phyloP scores from a whole-genome alignment of 37 sponge, comb jelly and placozoan genomes.

The Hormiphora californensis region DNA sequence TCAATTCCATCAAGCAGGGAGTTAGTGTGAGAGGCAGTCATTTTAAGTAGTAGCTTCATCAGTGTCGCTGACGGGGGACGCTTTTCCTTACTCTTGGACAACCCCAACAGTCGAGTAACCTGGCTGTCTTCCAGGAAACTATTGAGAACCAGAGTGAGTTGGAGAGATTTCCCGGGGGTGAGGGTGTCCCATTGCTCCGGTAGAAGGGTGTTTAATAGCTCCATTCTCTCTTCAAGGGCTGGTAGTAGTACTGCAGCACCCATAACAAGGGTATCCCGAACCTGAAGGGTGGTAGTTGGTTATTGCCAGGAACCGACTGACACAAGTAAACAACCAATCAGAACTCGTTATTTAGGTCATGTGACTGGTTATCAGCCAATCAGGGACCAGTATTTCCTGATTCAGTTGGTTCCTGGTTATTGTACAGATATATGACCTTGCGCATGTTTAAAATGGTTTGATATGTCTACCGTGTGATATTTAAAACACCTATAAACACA shows the following conservation, averaged over 20 bases:
- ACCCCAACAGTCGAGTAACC: constrained; percentile 33
- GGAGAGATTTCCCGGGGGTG: constrained; percentile 68
- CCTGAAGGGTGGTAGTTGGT: neutral
- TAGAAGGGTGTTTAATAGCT: constrained; percentile 62
- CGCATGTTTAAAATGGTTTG: too few species aligned
- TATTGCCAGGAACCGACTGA: neutral
- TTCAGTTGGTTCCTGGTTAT: too few species aligned
- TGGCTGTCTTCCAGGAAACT: constrained; percentile 53
- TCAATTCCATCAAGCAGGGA: constrained; percentile 38
- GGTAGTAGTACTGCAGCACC: constrained; percentile 74
- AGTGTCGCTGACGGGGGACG: neutral
- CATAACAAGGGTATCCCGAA: constrained; percentile 61
- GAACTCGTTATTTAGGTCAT: too few species aligned
- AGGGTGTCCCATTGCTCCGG: constrained; percentile 63
- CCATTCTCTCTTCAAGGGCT: constrained; percentile 67
- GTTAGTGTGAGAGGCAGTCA: constrained; percentile 53
- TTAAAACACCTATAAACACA: too few species aligned
- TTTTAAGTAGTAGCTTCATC: constrained; percentile 47
- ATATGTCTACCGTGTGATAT: too few species aligned
- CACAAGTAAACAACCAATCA: too few species aligned
- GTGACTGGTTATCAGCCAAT: too few species aligned
- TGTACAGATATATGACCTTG: too few species aligned
- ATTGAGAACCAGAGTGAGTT: constrained; percentile 36
- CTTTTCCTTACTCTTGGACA: neutral
- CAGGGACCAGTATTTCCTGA: too few species aligned